Base-by-base conservation (phyloP, 2,797 vertebrate species). In the Erithacus rubecula region DNA sequence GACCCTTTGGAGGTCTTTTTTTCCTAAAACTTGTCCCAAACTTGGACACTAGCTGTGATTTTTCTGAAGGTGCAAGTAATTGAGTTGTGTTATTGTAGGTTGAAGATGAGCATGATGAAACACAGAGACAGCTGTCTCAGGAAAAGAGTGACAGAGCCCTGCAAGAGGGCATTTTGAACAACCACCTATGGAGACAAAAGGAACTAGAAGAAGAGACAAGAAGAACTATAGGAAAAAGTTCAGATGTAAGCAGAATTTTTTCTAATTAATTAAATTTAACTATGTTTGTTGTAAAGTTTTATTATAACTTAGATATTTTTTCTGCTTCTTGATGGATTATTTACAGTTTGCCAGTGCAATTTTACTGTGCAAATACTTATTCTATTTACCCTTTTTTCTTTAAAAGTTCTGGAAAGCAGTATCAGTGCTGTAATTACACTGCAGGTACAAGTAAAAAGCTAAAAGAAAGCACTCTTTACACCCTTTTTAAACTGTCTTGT, bases 141-240 rank as follows among this genome's bases (percentile, higher is more conserved):
- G 99, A 99, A 91, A 98, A 98, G 80, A 99, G 97, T 79, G 97
- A 98, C 63, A 98, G 99, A 82, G 97, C 97, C 20, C 94, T 99
- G 75, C 98, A 99, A 94, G 98, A 99, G 96, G 98, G 97, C 81
- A 97, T 99, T 92, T 98, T 99, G 93, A 99, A 96, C 95, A 98
- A 88, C 80, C 98, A 99, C 44, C 97, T 99, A 64, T 98, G 98
- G 88, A 99, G 98, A 94, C 98, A 99, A 93, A 98, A 99, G 65
- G 98, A 98, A 80, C 97, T 98, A 7, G 98, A 99, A 90, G 98
- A 97, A 72, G 98, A 99, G 87, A 98, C 97, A 83, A 98, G 97
- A 83, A 98, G 95, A 84, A 98, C 97, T 90, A 69, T 98, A 53
- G 96, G 69, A 94, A 99, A 97, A 94, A 98, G 97, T 95, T 98